These are phyloP conservation scores for Phyllotreta striolata DNA, from an alignment of 2,888 invertebrate species.

Conservation along the genomic window DNA sequence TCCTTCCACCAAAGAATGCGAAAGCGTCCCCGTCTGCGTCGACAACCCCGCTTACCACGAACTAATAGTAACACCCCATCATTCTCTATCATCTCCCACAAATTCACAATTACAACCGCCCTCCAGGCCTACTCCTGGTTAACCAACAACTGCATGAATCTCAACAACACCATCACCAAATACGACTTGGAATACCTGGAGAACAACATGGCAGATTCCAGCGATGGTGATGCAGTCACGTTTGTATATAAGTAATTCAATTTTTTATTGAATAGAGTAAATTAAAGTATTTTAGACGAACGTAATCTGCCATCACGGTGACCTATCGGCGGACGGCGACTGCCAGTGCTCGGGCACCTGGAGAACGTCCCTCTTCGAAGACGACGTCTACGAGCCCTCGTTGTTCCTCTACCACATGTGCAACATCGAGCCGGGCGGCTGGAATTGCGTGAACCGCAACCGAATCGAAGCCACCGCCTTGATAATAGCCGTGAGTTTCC, in stretches of 20 bases:
- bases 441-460: slow-evolving; percentile 53
- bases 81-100: too few relatives aligned
- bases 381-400: slow-evolving; percentile 55
- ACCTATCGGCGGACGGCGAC: slow-evolving; percentile 53
- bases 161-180: slow-evolving; percentile 54
- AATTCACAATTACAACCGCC: neutral
- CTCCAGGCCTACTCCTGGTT: slow-evolving; percentile 58
- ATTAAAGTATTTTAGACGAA: slow-evolving; percentile 47
- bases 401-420: slow-evolving; percentile 61
- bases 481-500: slow-evolving; percentile 51
- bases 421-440: slow-evolving; percentile 57
- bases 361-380: slow-evolving; percentile 55
- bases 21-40: slow-evolving; percentile 57
- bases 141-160: slow-evolving; percentile 59
- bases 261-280: neutral
- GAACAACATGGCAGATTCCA: slow-evolving; percentile 32
- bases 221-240: slow-evolving; percentile 19
- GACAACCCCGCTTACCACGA: slow-evolving; percentile 43
- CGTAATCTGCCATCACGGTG: slow-evolving; percentile 59
- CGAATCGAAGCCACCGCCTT: slow-evolving; percentile 54
- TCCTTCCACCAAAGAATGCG: slow-evolving; percentile 53
- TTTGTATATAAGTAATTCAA: slow-evolving; percentile 26
- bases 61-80: slow-evolving; percentile 15
- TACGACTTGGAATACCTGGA: slow-evolving; percentile 52
- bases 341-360: slow-evolving; percentile 60